A percentile compares a stretch with the other conserved stretches of the same genome.
phyloP scores from a whole-genome alignment of 2,888 invertebrate genomes.

The Diplolepis rosae region DNA sequence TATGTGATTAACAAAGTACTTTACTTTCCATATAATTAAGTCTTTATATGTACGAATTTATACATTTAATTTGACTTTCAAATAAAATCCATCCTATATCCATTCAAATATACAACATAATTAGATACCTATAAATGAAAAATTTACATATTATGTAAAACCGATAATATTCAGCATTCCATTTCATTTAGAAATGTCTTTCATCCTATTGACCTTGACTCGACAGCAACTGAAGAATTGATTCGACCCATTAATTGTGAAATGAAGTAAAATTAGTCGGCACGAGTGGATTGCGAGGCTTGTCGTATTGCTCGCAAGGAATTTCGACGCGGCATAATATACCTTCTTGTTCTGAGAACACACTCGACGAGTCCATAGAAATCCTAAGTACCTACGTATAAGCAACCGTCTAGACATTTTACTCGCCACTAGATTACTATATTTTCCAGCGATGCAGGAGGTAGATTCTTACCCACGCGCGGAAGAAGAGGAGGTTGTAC shows the following conservation, averaged over 20 bases:
- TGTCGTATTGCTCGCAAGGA: background rate
- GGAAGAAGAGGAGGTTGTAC: slow-evolving; percentile 41
- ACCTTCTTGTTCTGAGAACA: background rate
- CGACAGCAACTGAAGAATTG: background rate
- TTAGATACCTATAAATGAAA: too few relatives aligned
- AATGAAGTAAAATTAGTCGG: background rate
- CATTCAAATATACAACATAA: too few relatives aligned
- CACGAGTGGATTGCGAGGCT: background rate
- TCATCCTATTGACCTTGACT: background rate
- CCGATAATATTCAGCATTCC: too few relatives aligned
- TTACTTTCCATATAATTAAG: too few relatives aligned
- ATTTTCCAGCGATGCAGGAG: background rate
- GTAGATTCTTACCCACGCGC: slow-evolving; percentile 47
- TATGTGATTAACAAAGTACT: too few relatives aligned
- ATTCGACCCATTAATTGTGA: background rate
- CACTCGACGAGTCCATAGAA: background rate
- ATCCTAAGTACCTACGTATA: background rate
- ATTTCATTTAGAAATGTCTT: too few relatives aligned
- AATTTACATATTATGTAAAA: too few relatives aligned
- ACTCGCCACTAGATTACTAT: background rate
- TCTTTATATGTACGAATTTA: too few relatives aligned
- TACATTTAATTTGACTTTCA: too few relatives aligned
- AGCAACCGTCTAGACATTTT: background rate
- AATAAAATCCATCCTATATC: too few relatives aligned
- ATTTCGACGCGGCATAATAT: background rate